Conservation (phyloP, 2,797 vertebrate genomes). For the Sarcoramphus papa region DNA sequence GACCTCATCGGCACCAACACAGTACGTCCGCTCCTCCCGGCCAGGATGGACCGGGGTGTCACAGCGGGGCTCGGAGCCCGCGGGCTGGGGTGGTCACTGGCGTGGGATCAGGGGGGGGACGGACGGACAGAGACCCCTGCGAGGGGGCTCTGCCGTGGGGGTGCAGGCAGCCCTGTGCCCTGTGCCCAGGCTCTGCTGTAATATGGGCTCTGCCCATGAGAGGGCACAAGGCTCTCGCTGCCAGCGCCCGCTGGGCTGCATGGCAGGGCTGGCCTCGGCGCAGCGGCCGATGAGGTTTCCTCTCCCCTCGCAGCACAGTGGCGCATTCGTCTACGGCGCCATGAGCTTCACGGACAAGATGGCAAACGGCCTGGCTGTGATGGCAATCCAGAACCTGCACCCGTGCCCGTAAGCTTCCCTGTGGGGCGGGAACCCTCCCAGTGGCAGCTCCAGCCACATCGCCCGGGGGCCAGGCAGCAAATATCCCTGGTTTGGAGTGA, state of each 20-base stretch:
- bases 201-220: constrained; percentile 13
- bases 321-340: constrained; percentile 91
- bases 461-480: background rate
- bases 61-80: accelerated
- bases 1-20: constrained; percentile 91
- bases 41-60: accelerated
- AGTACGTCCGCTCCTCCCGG: constrained; percentile 53
- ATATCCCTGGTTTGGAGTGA: background rate
- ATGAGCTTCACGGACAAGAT: constrained; percentile 97
- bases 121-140: background rate
- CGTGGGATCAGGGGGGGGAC: too few species aligned
- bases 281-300: background rate
- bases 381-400: constrained; percentile 85
- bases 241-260: too few species aligned
- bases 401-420: constrained; percentile 88
- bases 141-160: background rate
- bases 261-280: background rate
- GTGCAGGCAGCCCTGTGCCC: accelerated
- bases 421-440: background rate
- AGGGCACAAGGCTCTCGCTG: background rate
- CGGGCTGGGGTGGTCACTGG: background rate
- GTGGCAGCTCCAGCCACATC: background rate
- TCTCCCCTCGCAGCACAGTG: constrained; percentile 80
- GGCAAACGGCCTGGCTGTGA: constrained; percentile 88
- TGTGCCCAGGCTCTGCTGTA: background rate